These are phyloP conservation scores for Eremophila alpestris DNA, from an alignment of 2,797 vertebrate species.

Conservation along the genomic window DNA sequence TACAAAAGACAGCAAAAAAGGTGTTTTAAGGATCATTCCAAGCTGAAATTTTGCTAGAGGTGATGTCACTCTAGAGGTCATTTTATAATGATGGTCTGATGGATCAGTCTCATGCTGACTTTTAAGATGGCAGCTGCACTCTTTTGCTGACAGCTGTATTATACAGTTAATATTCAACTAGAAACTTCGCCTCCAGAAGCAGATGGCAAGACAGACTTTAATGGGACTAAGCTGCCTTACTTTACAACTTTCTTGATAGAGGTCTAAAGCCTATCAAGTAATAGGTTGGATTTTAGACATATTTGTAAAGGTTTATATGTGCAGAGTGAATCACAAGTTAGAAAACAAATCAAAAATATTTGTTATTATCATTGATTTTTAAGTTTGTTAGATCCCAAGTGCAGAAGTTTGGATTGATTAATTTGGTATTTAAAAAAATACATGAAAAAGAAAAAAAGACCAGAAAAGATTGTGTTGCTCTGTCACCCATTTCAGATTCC, in stretches of 20 bases:
- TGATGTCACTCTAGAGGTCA: background rate
- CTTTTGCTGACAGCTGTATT: background rate
- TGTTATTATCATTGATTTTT: background rate
- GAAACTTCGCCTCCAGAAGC: background rate
- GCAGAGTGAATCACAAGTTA: background rate
- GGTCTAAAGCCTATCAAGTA: background rate
- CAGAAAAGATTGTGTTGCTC: background rate
- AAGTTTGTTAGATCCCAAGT: background rate
- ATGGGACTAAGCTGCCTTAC: background rate
- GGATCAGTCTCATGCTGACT: background rate
- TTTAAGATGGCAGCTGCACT: background rate
- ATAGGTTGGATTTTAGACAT: background rate
- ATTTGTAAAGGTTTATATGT: background rate
- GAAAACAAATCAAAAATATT: background rate
- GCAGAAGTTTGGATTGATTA: background rate
- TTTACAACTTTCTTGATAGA: background rate
- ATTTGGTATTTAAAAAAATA: background rate
- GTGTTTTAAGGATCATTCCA: background rate
- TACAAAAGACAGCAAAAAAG: background rate
- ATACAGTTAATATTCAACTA: background rate
- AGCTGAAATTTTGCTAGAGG: background rate
- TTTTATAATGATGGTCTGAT: constrained; percentile 2
- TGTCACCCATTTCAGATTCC: background rate
- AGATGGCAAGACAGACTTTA: background rate
- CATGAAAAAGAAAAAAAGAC: rapidly evolving